Base-by-base conservation (phyloP, 2,888 invertebrate genomes). In the Cataglyphis livida region DNA sequence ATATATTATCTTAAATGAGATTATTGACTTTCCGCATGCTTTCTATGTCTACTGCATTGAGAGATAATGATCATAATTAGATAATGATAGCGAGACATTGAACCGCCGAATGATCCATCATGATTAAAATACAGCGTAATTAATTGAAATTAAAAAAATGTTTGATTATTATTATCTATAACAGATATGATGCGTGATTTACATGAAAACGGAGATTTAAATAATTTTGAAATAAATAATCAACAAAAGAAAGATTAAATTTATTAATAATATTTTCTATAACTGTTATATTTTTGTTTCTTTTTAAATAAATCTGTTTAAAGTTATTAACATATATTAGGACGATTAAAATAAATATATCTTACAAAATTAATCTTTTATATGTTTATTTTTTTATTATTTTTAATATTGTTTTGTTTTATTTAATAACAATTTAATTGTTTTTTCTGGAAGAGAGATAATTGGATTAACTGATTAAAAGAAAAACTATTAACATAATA, bases 51-150 rank as follows among this genome's bases (percentile, higher is more conserved):
- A 68, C 7, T 57, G 68, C 7, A 10, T 25, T 38, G 4, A 7
- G 0, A 0, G 1, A 57, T 57, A 76, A 79, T 41, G 21, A 76
- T 76, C 6, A 9, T 76, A 41, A 68, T 68, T n/a, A 66, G 41
- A 66, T 57, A 76, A 66, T 12, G 12, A 35, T 41, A 35, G 12
- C 3, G 15, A 64, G 7, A 7, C 1, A 1, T 38, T 64, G 51
- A 75, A 51, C 64, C 10, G 9, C 2, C 25, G 64, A 12, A 68
- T 54, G 5, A 68, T 68, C n/a, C 28, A 68, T 68, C 38, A 51
- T 35, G 51, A 75, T n/a, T 51, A 1, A 25, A 48, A 28, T 38
- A 3, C 12, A 54, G 4, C 7, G 35, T 25, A 65, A 15, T 35
- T 25, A 1, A 28, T 66, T 15, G 3, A 25, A 48, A 0, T 2